Evolutionary conservation across 1,140 invertebrate species (phyloP).

Genomic region (Bombus sibiricus): DNA sequence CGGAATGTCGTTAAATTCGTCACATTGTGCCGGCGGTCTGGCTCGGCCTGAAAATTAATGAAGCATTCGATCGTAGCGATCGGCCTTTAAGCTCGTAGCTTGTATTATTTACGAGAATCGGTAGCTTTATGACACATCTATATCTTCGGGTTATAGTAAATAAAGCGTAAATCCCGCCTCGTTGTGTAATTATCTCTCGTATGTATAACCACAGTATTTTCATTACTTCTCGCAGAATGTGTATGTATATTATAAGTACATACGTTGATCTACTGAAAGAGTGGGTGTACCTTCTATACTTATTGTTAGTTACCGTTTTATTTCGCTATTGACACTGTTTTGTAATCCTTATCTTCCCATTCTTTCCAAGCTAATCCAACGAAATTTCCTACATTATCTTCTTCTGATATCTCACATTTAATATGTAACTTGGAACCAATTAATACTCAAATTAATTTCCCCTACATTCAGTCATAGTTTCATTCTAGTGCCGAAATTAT

Average conservation of each 20-base stretch:
- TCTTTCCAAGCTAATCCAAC: no score
- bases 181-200: background rate
- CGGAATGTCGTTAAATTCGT: conserved; percentile 67
- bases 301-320: no score
- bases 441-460: no score
- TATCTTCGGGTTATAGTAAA: conserved; percentile 37
- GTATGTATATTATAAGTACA: background rate
- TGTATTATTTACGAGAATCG: conserved; percentile 34
- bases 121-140: conserved; percentile 36
- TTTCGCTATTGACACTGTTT: no score
- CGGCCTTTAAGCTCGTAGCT: conserved; percentile 30
- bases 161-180: conserved; percentile 9
- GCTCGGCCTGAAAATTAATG: conserved; percentile 37
- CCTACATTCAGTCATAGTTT: no score
- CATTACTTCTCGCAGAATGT: no score
- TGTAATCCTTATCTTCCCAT: no score
- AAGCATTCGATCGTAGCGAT: conserved; percentile 42
- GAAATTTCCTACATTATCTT: no score
- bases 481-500: background rate
- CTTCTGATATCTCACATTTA: no score
- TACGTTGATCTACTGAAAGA: no score
- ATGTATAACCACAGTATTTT: background rate
- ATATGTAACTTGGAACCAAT: no score
- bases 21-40: conserved; percentile 37
- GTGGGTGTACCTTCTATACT: no score